These are phyloP conservation scores for Trialeurodes vaporariorum DNA, from an alignment of 1,140 invertebrate genomes.

Conservation along the genomic window DNA sequence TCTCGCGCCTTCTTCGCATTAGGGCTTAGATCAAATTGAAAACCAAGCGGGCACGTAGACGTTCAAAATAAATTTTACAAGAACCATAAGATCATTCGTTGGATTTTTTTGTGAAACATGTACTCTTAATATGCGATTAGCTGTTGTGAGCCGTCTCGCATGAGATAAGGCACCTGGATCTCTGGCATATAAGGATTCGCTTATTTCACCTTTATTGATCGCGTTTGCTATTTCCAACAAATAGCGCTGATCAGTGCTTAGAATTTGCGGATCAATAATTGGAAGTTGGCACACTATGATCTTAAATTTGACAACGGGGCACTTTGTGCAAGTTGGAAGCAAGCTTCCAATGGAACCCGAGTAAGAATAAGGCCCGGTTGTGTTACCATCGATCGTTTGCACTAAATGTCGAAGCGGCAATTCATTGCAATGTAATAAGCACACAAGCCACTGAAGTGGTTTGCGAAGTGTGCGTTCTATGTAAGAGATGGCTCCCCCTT, in stretches of 20 bases:
- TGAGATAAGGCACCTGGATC: no score
- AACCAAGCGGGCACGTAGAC: no score
- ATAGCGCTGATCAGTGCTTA: not conserved
- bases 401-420: not conserved
- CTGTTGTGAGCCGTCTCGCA: no score
- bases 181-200: no score
- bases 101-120: no score
- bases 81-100: no score
- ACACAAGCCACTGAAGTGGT: slow-evolving; percentile 1
- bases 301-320: not conserved
- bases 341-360: not conserved
- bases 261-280: not conserved
- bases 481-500: not conserved
- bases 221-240: not conserved
- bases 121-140: no score
- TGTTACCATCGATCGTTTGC: not conserved
- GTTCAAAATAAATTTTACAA: no score
- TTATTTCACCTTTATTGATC: no score
- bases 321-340: not conserved
- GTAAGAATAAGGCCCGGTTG: not conserved
- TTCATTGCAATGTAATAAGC: not conserved
- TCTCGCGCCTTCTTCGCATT: no score
- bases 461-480: not conserved
- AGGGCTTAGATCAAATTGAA: no score
- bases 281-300: not conserved